Base-by-base conservation (phyloP, 2,888 invertebrate genomes). In the Amphimallon solstitiale region DNA sequence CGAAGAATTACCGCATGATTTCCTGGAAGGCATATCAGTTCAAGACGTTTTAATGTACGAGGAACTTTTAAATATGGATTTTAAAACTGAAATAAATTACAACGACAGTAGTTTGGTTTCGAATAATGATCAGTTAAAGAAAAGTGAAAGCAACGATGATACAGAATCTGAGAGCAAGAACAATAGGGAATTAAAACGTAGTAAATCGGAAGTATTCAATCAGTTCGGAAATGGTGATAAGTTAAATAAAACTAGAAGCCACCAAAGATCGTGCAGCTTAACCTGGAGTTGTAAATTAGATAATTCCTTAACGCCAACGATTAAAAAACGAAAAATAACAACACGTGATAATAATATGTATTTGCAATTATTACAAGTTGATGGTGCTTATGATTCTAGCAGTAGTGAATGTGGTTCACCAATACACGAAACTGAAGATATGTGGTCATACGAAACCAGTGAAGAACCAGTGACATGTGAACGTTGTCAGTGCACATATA, bases 391-490 rank as follows among this genome's bases (percentile, higher is more conserved):
- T 46, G 86, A 86, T 77, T 78, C 83, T 5, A 85, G 85, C 69
- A 82, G 84, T 2, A 85, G 84, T 67, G 85, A 85, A 68, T 84
- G 84, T 71, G 84, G 82, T 54, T 80, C 78, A 5, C 74, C 70
- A 15, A 71, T 68, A 52, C 73, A 71, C 23, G 77, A 79, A 46
- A 76, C 65, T n/a, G 73, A 75, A 49, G 72, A 74, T 52, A 71
- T 77, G 3, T 79, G 80, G 72, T 73, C 76, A 2, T 72, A 84
- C 37, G 85, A 85, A 49, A 84, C 85, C 61, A 85, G 86, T 40
- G 91, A 91, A 73, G 88, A 90, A 73, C 91, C 92, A 5, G 94
- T 95, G 0, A 91, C 92, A 75, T 97, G 96, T 81, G 90, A 91
- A 73, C 88, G 92, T 70, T 97, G 96, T 78, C 93, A 93, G 75